Percentiles rank a stretch among this genome's conserved stretches.
Conservation (phyloP, 2,797 vertebrate species). For the Lagocephalus sceleratus region DNA sequence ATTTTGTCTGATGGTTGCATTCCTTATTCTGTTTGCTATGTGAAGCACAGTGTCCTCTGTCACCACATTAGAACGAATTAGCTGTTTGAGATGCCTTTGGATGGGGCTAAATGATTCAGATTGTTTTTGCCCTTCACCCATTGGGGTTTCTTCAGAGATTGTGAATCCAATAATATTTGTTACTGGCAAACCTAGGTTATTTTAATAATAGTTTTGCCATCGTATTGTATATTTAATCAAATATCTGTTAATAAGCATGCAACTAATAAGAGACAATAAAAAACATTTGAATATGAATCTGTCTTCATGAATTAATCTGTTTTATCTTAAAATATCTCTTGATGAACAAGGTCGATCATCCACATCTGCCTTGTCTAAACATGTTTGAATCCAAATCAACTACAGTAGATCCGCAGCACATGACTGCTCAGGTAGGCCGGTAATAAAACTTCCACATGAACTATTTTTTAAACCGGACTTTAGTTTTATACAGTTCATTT, state of each 20-base stretch:
- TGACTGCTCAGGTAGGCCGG: too few species aligned
- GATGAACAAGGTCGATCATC: too few species aligned
- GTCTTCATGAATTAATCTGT: background rate
- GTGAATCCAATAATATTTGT: constrained; percentile 37
- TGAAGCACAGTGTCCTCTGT: constrained; percentile 61
- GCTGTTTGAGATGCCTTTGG: constrained; percentile 26
- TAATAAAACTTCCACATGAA: too few species aligned
- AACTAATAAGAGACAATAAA: constrained; percentile 35
- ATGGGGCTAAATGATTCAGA: constrained; percentile 20
- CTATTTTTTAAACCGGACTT: too few species aligned
- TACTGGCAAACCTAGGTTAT: constrained; percentile 37
- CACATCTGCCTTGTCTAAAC: too few species aligned
- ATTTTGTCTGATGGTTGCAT: constrained; percentile 96
- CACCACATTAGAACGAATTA: constrained; percentile 33
- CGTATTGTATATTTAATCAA: constrained; percentile 63
- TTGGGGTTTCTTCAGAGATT: constrained; percentile 41
- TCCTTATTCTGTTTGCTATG: constrained; percentile 98
- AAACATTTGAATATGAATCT: background rate
- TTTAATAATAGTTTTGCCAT: constrained; percentile 39
- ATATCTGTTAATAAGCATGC: constrained; percentile 55
- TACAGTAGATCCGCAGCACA: too few species aligned
- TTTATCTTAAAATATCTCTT: background rate
- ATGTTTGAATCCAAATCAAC: too few species aligned
- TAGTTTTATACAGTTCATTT: too few species aligned
- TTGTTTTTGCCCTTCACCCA: constrained; percentile 29